Evolutionary conservation across 2,888 invertebrate genomes (phyloP).

Genomic region (Auanema sp.): DNA sequence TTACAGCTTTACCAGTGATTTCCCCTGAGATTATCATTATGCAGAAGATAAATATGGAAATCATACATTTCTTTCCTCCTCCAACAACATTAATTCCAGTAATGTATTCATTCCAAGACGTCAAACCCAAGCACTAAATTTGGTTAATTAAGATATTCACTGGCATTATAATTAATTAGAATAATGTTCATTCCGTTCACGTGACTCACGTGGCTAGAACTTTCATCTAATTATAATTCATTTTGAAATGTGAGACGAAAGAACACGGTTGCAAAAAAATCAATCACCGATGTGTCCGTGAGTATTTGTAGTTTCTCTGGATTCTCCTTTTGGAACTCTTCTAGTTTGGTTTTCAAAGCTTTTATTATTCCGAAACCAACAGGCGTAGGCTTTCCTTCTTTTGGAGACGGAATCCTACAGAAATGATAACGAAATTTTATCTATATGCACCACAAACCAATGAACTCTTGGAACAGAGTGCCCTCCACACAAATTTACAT

Average conservation of each 20-base stretch:
- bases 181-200: background rate
- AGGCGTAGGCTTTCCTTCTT: slow-evolving; percentile 62
- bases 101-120: slow-evolving; percentile 55
- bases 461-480: slow-evolving; percentile 62
- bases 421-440: background rate
- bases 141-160: no score
- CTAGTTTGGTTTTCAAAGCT: slow-evolving; percentile 45
- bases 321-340: slow-evolving; percentile 35
- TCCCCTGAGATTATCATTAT: slow-evolving; percentile 22
- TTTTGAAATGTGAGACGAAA: background rate
- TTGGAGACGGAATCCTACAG: slow-evolving; percentile 62
- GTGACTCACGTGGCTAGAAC: background rate
- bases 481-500: slow-evolving; percentile 63
- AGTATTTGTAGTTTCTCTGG: slow-evolving; percentile 37
- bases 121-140: slow-evolving; percentile 30
- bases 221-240: slow-evolving; percentile 13
- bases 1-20: slow-evolving; percentile 55
- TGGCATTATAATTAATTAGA: no score
- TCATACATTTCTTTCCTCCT: slow-evolving; percentile 22
- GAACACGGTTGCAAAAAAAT: slow-evolving; percentile 7
- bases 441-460: slow-evolving; percentile 45
- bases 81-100: slow-evolving; percentile 47
- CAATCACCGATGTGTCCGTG: slow-evolving; percentile 28
- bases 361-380: slow-evolving; percentile 63
- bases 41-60: slow-evolving; percentile 6